A percentile compares a stretch with the other conserved stretches of the same genome.
Evolutionary conservation across 2,797 vertebrate genomes (phyloP).

Genomic region (Leptoclinus maculatus): DNA sequence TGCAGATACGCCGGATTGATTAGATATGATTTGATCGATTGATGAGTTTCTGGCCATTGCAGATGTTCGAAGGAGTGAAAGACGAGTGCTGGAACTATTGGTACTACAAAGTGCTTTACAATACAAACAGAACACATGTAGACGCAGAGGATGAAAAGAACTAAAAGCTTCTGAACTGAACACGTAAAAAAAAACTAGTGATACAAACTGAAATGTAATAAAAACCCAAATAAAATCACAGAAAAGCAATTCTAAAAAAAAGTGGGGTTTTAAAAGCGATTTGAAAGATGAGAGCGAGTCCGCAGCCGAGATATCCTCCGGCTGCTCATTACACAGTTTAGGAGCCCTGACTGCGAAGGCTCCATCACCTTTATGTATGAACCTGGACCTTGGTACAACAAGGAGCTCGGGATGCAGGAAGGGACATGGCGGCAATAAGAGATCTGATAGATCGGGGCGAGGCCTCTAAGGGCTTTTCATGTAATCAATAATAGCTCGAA

Average conservation of each 20-base stretch:
- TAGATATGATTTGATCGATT: background rate
- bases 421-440: background rate
- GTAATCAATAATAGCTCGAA: background rate
- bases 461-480: background rate
- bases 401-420: too few relatives aligned
- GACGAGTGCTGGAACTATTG: background rate
- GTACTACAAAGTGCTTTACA: too few relatives aligned
- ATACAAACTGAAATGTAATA: background rate
- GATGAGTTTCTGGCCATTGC: background rate
- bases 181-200: background rate
- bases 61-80: conserved; percentile 8
- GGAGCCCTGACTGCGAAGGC: too few relatives aligned
- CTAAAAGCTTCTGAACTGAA: background rate
- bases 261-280: background rate
- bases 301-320: too few relatives aligned
- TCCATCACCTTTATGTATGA: too few relatives aligned
- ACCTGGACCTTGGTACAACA: too few relatives aligned
- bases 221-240: background rate
- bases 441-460: background rate
- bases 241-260: background rate
- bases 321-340: too few relatives aligned
- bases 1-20: background rate
- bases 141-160: background rate
- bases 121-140: background rate
- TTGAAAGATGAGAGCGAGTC: too few relatives aligned